Conservation (phyloP, 2,797 vertebrate genomes). For the Chaetodon trifasciatus region DNA sequence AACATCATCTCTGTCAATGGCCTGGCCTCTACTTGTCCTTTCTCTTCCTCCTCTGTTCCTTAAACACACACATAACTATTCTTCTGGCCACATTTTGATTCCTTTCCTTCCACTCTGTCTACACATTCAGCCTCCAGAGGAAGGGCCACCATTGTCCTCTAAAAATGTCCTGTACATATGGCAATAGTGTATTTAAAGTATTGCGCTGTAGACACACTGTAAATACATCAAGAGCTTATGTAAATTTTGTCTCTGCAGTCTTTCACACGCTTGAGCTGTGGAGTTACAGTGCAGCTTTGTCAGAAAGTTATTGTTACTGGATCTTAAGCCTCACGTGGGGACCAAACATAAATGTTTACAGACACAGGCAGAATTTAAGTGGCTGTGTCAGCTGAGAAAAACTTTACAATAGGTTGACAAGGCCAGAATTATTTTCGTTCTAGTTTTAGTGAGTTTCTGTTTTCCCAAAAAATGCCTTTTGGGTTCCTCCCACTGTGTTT, state of each 20-base stretch:
- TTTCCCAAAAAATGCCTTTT: constrained; percentile 39
- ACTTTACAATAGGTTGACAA: not conserved
- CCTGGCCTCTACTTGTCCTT: constrained; percentile 20
- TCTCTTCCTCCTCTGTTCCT: constrained; percentile 31
- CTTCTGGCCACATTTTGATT: constrained; percentile 26
- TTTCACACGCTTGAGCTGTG: constrained; percentile 22
- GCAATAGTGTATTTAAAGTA: constrained; percentile 15
- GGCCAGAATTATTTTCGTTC: constrained; percentile 32
- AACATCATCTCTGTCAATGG: not conserved
- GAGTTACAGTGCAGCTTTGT: constrained; percentile 9
- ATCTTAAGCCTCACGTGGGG: not conserved
- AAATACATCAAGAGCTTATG: constrained; percentile 10
- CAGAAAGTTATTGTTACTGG: constrained; percentile 11
- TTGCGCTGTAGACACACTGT: not conserved
- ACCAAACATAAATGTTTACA: constrained; percentile 26
- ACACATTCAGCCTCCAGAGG: constrained; percentile 42
- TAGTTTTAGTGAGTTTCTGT: constrained; percentile 39
- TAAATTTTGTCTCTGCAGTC: constrained; percentile 14
- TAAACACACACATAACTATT: not conserved
- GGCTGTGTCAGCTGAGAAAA: constrained; percentile 23
- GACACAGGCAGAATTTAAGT: constrained; percentile 6
- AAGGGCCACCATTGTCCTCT: constrained; percentile 55
- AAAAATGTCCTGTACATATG: constrained; percentile 49
- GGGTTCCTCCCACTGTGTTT: constrained; percentile 59
- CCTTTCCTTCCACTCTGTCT: constrained; percentile 40